Evolutionary conservation across 2,797 vertebrate genomes (phyloP).

Genomic region (Pangasius djambal): DNA sequence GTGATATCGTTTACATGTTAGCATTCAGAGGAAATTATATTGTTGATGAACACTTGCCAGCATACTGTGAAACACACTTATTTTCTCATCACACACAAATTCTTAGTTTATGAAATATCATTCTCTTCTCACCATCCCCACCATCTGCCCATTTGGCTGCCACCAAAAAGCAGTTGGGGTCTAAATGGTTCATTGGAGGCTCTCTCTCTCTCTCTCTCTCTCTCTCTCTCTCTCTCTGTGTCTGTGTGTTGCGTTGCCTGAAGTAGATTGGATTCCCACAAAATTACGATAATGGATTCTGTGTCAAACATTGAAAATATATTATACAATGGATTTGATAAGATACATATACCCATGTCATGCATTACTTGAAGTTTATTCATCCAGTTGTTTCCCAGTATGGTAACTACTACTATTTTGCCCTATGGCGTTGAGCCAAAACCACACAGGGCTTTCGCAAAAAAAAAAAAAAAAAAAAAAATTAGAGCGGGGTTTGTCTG

Average conservation of each 20-base stretch:
- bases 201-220: not conserved
- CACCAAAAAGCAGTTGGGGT: not conserved
- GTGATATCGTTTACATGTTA: slow-evolving; percentile 49
- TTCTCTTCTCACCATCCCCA: slow-evolving; percentile 2
- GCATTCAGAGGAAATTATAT: slow-evolving; percentile 36
- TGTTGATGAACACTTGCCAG: slow-evolving; percentile 40
- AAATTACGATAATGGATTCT: slow-evolving; percentile 20
- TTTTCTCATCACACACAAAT: slow-evolving; percentile 34
- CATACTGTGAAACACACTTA: slow-evolving; percentile 27
- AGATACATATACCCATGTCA: slow-evolving; percentile 5
- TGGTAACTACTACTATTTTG: not conserved
- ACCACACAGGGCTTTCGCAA: not conserved
- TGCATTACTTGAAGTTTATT: slow-evolving; percentile 13
- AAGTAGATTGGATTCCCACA: not conserved
- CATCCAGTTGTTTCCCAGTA: not conserved
- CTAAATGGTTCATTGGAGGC: not conserved
- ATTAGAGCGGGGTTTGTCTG: not conserved
- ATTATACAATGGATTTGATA: slow-evolving; percentile 10
- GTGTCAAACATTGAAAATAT: slow-evolving; percentile 2
- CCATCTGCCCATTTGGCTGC: slow-evolving; percentile 8
- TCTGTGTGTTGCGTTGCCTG: not conserved
- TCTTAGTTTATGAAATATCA: slow-evolving; percentile 14
- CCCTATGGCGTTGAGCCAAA: not conserved
- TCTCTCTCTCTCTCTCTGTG: not conserved
- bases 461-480: not conserved